phyloP scores from a whole-genome alignment of 1,140 invertebrate species.

The Drosophila bocki region DNA sequence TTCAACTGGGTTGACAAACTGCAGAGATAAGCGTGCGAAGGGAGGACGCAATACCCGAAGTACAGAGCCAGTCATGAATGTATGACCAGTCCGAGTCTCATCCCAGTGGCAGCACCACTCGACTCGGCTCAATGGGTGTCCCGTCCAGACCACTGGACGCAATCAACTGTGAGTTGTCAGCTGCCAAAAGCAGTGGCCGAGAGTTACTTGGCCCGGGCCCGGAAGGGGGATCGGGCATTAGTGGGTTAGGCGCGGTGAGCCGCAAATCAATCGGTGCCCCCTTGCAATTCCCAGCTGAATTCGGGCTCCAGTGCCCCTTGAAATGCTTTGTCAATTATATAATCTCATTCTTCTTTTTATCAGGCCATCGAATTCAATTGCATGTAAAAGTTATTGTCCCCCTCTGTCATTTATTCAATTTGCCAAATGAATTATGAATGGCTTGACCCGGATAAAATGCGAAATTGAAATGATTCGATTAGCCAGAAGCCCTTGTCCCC shows the following conservation, averaged over 20 bases:
- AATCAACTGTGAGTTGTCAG: constrained; percentile 69
- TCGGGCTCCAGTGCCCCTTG: constrained; percentile 3
- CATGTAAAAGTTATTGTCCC: constrained; percentile 28
- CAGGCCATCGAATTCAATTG: constrained; percentile 35
- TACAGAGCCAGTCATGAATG: constrained; percentile 53
- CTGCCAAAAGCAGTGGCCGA: constrained; percentile 24
- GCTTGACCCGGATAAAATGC: constrained; percentile 23
- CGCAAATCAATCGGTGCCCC: constrained; percentile 58
- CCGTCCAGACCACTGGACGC: constrained; percentile 44
- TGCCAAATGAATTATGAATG: constrained; percentile 34
- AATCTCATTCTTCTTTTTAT: constrained; percentile 23
- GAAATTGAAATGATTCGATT: constrained; percentile 37
- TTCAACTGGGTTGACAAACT: constrained; percentile 56
- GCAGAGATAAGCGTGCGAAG: constrained; percentile 48
- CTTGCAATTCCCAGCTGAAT: constrained; percentile 41
- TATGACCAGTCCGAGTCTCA: constrained; percentile 22
- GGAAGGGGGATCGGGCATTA: constrained; percentile 2
- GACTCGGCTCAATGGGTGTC: constrained; percentile 37
- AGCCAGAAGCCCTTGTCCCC: neutral
- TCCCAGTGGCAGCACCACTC: constrained; percentile 10
- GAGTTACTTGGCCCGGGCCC: neutral
- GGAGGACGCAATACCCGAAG: constrained; percentile 17
- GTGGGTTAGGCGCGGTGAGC: constrained; percentile 15
- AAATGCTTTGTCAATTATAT: constrained; percentile 37
- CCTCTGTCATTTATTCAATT: constrained; percentile 31